phyloP scores from a whole-genome alignment of 2,888 invertebrate species.

The Ectobius pallidus region DNA sequence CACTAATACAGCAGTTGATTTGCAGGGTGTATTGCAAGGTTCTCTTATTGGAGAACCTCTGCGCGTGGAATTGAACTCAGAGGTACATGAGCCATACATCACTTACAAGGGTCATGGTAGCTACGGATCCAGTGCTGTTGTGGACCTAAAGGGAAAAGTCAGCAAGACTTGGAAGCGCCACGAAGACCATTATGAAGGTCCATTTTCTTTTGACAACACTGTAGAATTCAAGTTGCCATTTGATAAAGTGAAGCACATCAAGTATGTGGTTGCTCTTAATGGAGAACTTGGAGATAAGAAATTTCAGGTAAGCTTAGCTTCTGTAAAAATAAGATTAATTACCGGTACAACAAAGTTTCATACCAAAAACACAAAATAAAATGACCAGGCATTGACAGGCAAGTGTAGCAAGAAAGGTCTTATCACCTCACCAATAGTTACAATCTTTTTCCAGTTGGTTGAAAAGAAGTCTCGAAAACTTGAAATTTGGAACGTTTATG shows the following conservation, averaged over 20 bases:
- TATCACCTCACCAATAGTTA: no score
- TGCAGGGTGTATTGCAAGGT: conserved; percentile 10
- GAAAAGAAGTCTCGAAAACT: no score
- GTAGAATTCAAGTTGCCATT: conserved; percentile 64
- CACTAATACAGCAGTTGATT: no score
- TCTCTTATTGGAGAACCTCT: conserved; percentile 13
- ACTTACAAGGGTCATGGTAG: conserved; percentile 56
- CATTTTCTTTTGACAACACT: conserved; percentile 50
- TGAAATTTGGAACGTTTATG: no score
- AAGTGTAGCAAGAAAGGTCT: no score
- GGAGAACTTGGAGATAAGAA: conserved; percentile 18
- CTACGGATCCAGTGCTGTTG: conserved; percentile 57
- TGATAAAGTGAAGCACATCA: conserved; percentile 28
- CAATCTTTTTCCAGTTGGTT: no score
- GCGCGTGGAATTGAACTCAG: conserved; percentile 13
- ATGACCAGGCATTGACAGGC: no score
- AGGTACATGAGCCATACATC: not conserved
- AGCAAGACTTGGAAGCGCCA: conserved; percentile 37
- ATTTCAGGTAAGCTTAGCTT: conserved; percentile 9
- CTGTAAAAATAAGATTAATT: not conserved
- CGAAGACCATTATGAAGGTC: conserved; percentile 45
- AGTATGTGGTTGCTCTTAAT: not conserved
- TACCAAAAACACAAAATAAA: no score
- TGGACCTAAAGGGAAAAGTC: conserved; percentile 55
- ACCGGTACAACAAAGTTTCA: no score